phyloP scores from a whole-genome alignment of 2,797 vertebrate species.

The Sebastes hubbsi region DNA sequence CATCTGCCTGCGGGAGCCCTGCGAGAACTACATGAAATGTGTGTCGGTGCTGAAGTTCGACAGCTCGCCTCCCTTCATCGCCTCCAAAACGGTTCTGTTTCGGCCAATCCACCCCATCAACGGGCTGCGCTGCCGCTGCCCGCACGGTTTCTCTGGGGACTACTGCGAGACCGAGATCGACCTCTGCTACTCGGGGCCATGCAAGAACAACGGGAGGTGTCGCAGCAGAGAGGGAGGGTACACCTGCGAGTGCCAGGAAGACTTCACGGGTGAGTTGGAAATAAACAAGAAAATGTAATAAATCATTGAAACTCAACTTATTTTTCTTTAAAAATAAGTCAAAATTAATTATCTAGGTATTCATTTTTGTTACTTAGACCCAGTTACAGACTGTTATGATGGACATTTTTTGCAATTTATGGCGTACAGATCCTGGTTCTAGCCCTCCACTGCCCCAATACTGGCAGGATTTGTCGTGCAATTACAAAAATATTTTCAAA shows the following conservation, averaged over 20 bases:
- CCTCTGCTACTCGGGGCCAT: constrained; percentile 96
- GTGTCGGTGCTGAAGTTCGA: constrained; percentile 97
- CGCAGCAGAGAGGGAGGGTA: constrained; percentile 95
- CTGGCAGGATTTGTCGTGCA: neutral
- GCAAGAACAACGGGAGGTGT: constrained; percentile 89
- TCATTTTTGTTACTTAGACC: neutral
- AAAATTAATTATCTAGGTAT: neutral
- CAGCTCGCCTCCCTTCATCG: constrained; percentile 95
- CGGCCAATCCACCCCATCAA: constrained; percentile 97
- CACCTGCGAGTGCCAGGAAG: constrained; percentile 92
- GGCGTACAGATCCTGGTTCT: neutral
- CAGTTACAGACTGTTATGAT: neutral
- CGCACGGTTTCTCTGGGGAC: constrained; percentile 93
- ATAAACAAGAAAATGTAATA: neutral
- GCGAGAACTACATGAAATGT: constrained; percentile 99
- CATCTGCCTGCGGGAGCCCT: constrained; percentile 97
- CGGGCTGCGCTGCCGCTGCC: constrained; percentile 94
- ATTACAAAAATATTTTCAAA: neutral
- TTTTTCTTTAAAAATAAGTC: neutral
- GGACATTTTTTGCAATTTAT: neutral
- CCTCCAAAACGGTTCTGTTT: constrained; percentile 94
- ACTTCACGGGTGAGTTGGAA: constrained; percentile 90
- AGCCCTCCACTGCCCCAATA: neutral
- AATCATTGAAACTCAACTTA: neutral
- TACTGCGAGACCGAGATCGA: constrained; percentile 98